Conservation (phyloP, 2,113 vertebrate species). For the Coptodon bakossiorum region DNA sequence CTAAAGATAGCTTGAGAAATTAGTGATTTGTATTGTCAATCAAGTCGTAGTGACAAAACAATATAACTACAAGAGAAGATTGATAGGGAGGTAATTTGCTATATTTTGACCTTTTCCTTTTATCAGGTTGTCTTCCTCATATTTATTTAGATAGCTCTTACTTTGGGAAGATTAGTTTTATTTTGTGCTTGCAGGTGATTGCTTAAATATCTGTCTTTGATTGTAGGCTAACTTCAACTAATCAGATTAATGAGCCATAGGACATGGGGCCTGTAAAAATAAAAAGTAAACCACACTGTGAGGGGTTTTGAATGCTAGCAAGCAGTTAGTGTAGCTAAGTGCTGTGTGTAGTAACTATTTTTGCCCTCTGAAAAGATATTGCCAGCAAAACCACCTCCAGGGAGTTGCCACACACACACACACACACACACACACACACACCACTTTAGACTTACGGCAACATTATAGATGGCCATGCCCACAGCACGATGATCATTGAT, state of each 20-base stretch:
- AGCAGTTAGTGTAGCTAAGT: not conserved
- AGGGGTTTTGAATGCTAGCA: not conserved
- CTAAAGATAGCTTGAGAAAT: not conserved
- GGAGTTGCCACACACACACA: not conserved
- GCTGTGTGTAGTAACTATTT: not conserved
- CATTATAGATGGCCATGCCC: conserved; percentile 88
- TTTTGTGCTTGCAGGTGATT: not conserved
- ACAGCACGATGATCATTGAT: conserved; percentile 87
- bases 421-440: not conserved
- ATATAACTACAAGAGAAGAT: not conserved
- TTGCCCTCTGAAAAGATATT: not conserved
- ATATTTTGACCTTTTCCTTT: not conserved
- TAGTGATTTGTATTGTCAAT: not conserved
- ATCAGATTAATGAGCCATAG: not conserved
- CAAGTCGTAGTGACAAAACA: not conserved
- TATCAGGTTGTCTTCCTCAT: not conserved
- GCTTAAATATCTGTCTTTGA: not conserved
- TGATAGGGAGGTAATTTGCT: not conserved
- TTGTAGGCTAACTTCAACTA: not conserved
- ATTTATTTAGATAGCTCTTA: not conserved
- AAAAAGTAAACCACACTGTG: not conserved
- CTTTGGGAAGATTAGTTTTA: not conserved
- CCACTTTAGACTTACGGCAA: conserved; percentile 58
- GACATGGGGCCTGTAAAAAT: not conserved
- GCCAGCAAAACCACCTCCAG: not conserved